These are phyloP conservation scores for Tiaroga cobitis DNA, from an alignment of 2,797 vertebrate genomes.

Conservation along the genomic window DNA sequence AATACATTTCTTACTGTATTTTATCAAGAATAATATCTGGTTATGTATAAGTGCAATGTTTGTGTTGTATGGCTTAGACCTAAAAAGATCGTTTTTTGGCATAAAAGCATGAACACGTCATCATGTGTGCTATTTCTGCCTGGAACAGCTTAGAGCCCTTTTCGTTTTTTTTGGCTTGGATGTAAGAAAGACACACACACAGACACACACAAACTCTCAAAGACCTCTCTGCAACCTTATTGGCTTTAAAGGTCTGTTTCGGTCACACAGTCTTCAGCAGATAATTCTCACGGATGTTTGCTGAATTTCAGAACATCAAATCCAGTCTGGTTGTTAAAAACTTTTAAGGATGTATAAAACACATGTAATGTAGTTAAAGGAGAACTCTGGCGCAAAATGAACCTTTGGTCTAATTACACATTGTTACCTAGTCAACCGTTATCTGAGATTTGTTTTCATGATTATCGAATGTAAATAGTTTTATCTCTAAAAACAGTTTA, in stretches of 20 bases:
- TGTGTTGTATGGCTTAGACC: neutral
- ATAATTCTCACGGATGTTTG: neutral
- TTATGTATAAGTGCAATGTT: neutral
- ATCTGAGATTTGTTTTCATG: too few species aligned
- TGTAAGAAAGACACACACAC: neutral
- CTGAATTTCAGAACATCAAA: slow-evolving; percentile 1
- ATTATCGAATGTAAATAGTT: too few species aligned
- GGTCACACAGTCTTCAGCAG: slow-evolving; percentile 7
- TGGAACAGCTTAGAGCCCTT: slow-evolving; percentile 15
- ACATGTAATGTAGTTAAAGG: neutral
- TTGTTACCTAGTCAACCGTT: too few species aligned
- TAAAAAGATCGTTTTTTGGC: slow-evolving; percentile 2
- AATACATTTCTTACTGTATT: neutral
- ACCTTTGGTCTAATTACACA: too few species aligned
- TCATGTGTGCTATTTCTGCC: slow-evolving; percentile 13
- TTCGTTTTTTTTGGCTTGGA: neutral
- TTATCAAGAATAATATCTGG: neutral
- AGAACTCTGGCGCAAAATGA: too few species aligned
- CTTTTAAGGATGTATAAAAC: neutral
- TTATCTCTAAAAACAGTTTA: too few species aligned
- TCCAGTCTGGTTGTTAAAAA: neutral
- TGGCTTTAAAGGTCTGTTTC: slow-evolving; percentile 22
- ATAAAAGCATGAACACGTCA: neutral
- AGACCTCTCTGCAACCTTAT: slow-evolving; percentile 16
- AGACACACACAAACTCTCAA: neutral